Evolutionary conservation across 2,113 vertebrate species (phyloP), one percentile per base, ranked within the genome.

Genomic region (Poicephalus gulielmi): DNA sequence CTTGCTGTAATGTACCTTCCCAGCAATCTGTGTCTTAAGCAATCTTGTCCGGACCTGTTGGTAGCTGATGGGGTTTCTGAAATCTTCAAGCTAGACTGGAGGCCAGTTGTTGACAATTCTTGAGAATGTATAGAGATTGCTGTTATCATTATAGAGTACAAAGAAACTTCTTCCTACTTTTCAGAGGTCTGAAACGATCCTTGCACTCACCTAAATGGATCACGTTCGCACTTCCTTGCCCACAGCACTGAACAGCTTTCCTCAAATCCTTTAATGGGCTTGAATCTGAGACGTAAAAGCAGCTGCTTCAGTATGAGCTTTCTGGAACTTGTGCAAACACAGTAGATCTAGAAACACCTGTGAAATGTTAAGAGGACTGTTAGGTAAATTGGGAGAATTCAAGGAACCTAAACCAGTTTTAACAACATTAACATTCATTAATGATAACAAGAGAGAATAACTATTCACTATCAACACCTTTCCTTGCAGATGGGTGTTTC

Each of bases 201-300:
- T 44, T 71, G 71, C 18, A 39, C 46, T 81, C 20, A 86, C 17
- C 25, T 53, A 62, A 87, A 74, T 8, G 8, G 69, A 53, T 76
- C 44, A 33, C 55, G 19, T 59, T 79, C 46, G 31, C 55, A 90
- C 52, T 88, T 95, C 33, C 37, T 17, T 63, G 41, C 43, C 28
- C 37, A 59, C 3, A 73, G 84, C 9, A 59, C 63, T 66, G 64
- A 77, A 71, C 2, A 69, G 10, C 52, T 94, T 88, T 83, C 17
- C 30, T 86, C 64, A 78, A 90, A 49, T 80, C 60, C 35, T 94
- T 88, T 77, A 86, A 88, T 57, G 25, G 82, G 46, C 39, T 94
- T 95, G 75, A 81, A 76, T 47, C 22, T 46, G 31, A 86, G 55
- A 46, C 7, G 71, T 64, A 83, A 94, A 87, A 91, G 67, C n/a